A percentile compares a stretch with the other conserved stretches of the same genome.
Evolutionary conservation across 2,113 vertebrate species (phyloP).

Genomic region (Aleadryas rufinucha): DNA sequence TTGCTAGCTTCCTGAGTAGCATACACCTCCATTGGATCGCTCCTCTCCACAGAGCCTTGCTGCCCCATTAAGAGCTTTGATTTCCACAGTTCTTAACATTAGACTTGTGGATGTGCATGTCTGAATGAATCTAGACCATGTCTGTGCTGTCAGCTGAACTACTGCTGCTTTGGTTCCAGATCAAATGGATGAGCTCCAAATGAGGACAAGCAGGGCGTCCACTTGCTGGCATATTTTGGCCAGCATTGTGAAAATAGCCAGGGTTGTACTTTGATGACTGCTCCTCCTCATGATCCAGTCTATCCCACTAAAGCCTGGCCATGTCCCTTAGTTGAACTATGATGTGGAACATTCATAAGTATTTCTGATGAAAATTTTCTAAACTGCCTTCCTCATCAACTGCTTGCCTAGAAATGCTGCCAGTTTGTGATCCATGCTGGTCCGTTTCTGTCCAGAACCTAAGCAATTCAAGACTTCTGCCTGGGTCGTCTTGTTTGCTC

Average conservation of each 20-base stretch:
- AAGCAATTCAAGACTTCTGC: neutral
- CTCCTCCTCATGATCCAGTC: neutral
- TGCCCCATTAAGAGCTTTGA: neutral
- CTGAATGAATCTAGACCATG: neutral
- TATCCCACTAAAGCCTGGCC: neutral
- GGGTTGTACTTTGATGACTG: neutral
- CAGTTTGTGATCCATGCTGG: neutral
- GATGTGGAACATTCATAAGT: neutral
- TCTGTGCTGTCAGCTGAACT: neutral
- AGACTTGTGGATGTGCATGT: neutral
- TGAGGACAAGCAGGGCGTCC: neutral
- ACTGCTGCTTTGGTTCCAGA: neutral
- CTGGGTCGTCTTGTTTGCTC: neutral
- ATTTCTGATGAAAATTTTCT: neutral
- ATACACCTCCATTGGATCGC: neutral
- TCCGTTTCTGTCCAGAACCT: neutral
- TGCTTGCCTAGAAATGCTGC: neutral
- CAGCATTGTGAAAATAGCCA: neutral
- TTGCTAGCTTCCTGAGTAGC: neutral
- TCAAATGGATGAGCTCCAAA: neutral
- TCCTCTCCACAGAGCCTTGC: neutral
- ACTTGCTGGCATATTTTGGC: neutral
- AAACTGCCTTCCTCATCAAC: neutral
- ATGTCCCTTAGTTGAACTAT: neutral
- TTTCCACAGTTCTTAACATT: neutral